Evolutionary conservation across 2,888 invertebrate genomes (phyloP).

Genomic region (Terebella lapidaria): DNA sequence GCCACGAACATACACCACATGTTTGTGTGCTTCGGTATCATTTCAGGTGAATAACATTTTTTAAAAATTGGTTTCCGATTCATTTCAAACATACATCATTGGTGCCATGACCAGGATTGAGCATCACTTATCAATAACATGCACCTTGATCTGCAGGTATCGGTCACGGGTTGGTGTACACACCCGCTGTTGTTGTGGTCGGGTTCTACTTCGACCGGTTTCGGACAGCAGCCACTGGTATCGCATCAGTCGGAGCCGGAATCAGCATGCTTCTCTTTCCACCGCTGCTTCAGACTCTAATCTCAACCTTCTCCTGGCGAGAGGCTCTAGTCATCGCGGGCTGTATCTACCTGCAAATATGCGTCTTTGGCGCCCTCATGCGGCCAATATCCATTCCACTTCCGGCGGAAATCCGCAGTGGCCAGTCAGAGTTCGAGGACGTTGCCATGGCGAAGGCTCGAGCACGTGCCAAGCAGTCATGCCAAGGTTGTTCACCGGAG

Average conservation of each 20-base stretch:
- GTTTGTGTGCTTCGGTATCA: background rate
- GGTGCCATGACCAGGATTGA: too few relatives aligned
- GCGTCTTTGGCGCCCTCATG: constrained; percentile 4
- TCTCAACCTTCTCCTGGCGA: constrained; percentile 1
- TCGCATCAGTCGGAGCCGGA: constrained; percentile 6
- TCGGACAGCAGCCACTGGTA: constrained; percentile 6
- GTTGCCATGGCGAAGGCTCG: background rate
- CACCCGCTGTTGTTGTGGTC: background rate
- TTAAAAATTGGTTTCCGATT: too few relatives aligned
- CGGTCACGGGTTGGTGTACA: background rate
- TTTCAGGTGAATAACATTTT: constrained; percentile 3
- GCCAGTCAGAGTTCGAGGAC: background rate
- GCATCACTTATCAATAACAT: too few relatives aligned
- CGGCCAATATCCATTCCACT: background rate
- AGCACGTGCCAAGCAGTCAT: background rate
- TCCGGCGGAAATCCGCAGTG: background rate
- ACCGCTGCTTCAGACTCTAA: background rate
- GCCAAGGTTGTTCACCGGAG: background rate
- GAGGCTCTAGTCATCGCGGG: background rate
- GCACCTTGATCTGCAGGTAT: background rate
- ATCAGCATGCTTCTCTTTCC: constrained; percentile 6
- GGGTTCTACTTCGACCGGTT: background rate
- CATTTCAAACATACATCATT: too few relatives aligned
- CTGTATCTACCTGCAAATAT: background rate
- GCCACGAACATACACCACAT: constrained; percentile 4